Base-by-base conservation (phyloP, 2,888 invertebrate genomes). In the Hypsopygia costalis region DNA sequence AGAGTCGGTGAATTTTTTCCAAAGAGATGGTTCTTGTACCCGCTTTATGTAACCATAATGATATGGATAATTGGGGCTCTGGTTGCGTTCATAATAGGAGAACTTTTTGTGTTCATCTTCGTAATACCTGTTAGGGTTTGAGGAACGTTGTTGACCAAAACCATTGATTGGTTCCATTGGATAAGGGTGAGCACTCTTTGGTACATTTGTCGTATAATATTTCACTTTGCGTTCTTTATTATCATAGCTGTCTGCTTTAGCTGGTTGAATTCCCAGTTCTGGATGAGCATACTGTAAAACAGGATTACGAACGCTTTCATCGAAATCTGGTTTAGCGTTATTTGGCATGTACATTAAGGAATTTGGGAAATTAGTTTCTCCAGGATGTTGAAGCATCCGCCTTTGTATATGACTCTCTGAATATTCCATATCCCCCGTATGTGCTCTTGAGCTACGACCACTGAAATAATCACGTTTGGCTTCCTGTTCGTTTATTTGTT, bases 211-310 rank as follows among this genome's bases (percentile, higher is more conserved):
- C 1, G 82, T 75, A 53, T 90, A 91, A 54, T 91, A 91, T 52
- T 87, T 82, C 0, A 88, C 59, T 69, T 83, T 87, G 20, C 80
- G 69, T 46, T 81, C 80, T 39, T 69, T 71, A 32, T 72, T 69
- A 10, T 75, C 62, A 54, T 73, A 56, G 54, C 67, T 72, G 9
- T 83, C 81, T 9, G 89, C 89, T 71, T 93, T 93, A 0, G 94
- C 94, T 0, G 94, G 93, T 66, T 95, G 94, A 0, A 94, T 92
- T 8, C 94, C 95, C 3, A 94, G 74, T 56, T 95, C 95, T 0
- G 95, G 95, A 66, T 95, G 94, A 0, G 94, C 94, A 60, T 95
- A 95, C 58, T 94, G 94, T 0, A 94, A 81, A 1, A 95, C 94
- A 0, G 95, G 94, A 12, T 93, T 92, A 29, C 94, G 82, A 0